Base-by-base conservation (phyloP, 2,888 invertebrate species). In the Andrena camellia region DNA sequence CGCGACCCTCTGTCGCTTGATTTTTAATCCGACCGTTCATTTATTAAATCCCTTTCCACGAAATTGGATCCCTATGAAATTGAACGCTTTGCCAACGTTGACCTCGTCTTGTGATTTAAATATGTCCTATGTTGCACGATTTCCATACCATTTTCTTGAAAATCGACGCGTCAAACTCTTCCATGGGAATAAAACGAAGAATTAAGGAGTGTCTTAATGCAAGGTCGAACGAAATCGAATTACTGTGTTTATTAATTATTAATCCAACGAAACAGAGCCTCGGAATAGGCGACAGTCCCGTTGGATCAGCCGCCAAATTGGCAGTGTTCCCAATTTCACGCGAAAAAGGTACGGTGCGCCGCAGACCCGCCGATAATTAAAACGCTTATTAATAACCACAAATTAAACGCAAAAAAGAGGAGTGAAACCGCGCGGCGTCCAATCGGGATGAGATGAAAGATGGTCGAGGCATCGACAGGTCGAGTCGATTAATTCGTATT, bases 301-400 rank as follows among this genome's bases (percentile, higher is more conserved):
- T 70, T 59, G 60, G 64, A 52, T 5, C 23, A n/a, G 6, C 5
- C 29, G 67, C 57, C 82, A 68, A 81, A 57, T 60, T 82, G 82
- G 81, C 82, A 54, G 0, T 10, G 59, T 52, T 50, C 75, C 81
- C 69, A 33, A 52, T 60, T 57, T 60, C 57, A 8, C 29, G 57
- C 64, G 52, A 70, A 67, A 75, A 75, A 62, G 62, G 35, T 48
- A 31, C 1, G 23, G 23, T 29, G 31, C n/a, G 29, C 8, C 68
- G 68, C 23, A 50, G 67, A 81, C 72, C 26, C 80, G 52, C 48
- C 67, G 67, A 69, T 60, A 81, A 82, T 82, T 75, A 75, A 82
- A 82, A 57, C 31, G 71, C 70, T 60, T 81, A 81, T 75, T 81
- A 82, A 81, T 81, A 82, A 81, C 75, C 29, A 10, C 69, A 20